Evolutionary conservation across 2,113 vertebrate species (phyloP), one percentile per base, ranked within the genome.

Genomic region (Pelmatolapia mariae): DNA sequence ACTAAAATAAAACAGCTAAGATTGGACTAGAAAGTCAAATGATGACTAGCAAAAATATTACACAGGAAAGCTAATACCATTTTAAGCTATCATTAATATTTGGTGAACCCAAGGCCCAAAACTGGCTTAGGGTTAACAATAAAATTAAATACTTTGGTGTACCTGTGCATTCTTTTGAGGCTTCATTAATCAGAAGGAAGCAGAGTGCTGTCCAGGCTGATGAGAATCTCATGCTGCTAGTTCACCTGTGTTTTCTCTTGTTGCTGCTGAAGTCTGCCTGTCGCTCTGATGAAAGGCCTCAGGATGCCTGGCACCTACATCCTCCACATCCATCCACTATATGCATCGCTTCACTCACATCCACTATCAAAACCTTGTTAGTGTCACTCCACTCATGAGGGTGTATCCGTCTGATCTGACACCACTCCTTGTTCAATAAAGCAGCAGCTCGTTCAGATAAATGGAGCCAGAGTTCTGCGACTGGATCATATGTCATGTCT

Each of bases 131-230:
- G 1, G 18, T 33, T 52, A 33, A 78, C 26, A n/a, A 12, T 78
- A 19, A 50, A 31, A 52, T 31, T 1, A 5, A 10, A 54, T 16
- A n/a, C 19, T 36, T 5, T 33, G 31, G 4, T 8, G 15, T 96
- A 96, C 96, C 96, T 94, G 95, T 89, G 68, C 94, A 93, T 16
- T 86, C 88, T 47, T 22, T 63, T 2, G 84, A 36, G 15, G 90
- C 82, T 71, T 81, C 85, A 19, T 90, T 89, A 82, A 94, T 47
- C 53, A 95, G 68, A 1, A 96, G 80, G 38, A 91, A 9, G 10
- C 85, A 4, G 4, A 96, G 73, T 2, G 85, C 36, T 2, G 89
- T 92, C 93, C 96, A 93, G 10, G 87, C 88, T 40, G 87, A 40
- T 26, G 93, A 91, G 53, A 80, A 11, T 43, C 92, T 96, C 96